Evolutionary conservation across 2,797 vertebrate species (phyloP).

Genomic region (Gobio occitaniae): DNA sequence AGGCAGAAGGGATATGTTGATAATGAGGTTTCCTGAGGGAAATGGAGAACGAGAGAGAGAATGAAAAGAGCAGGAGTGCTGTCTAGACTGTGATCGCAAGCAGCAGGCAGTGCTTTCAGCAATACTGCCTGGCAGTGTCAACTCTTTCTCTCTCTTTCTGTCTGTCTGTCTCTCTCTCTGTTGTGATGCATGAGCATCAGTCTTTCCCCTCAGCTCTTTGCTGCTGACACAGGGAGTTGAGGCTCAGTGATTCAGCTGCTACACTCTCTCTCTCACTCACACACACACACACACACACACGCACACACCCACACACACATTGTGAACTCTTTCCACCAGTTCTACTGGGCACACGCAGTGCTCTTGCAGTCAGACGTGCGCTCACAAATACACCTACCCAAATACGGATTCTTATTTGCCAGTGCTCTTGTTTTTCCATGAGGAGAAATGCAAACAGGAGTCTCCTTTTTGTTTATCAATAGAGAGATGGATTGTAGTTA

Average conservation of each 20-base stretch:
- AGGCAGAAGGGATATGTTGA: conserved; percentile 60
- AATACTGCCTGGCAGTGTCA: conserved; percentile 36
- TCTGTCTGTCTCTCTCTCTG: conserved; percentile 7
- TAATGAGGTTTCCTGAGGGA: conserved; percentile 69
- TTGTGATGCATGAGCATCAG: conserved; percentile 47
- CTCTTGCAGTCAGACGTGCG: conserved; percentile 11
- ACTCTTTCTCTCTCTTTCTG: conserved; percentile 6
- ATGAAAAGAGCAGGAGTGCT: conserved; percentile 71
- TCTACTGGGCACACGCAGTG: conserved; percentile 15
- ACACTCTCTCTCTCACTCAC: not conserved
- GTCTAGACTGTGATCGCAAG: conserved; percentile 33
- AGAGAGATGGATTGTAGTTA: not conserved
- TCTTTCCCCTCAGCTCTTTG: conserved; percentile 55
- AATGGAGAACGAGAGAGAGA: conserved; percentile 61
- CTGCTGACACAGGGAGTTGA: conserved; percentile 57
- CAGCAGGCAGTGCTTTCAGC: conserved; percentile 51
- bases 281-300: conserved; percentile 8
- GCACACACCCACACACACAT: conserved; percentile 33
- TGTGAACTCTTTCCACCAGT: conserved; percentile 41
- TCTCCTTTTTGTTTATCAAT: not conserved
- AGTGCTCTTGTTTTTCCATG: not conserved
- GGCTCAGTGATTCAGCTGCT: conserved; percentile 59
- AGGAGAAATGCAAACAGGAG: not conserved
- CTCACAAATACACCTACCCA: conserved; percentile 26
- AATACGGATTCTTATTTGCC: conserved; percentile 4